Base-by-base conservation (phyloP, 2,797 vertebrate species). In the Urophycis tenuis region DNA sequence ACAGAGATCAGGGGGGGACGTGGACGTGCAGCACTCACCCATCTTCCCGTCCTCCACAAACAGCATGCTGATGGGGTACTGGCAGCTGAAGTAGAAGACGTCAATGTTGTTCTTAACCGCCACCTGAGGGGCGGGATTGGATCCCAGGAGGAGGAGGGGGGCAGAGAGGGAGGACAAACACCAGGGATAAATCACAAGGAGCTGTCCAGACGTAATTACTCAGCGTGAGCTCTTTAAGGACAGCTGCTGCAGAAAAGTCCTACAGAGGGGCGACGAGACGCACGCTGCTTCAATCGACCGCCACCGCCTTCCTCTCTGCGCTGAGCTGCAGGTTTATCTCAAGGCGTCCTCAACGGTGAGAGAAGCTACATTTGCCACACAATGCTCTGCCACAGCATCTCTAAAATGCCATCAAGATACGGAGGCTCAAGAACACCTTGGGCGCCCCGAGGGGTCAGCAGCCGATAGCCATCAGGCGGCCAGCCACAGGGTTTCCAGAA, bases 81-180 rank as follows among this genome's bases (percentile, higher is more conserved):
- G 92, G 84, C 95, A 95, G 92, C 98, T 98, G 94, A 99, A 99
- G 95, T 99, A 99, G 91, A 99, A 99, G 34, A 99, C 96, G 0
- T 99, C 96, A 0, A 98, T 96, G 92, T 98, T 99, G 93, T 98
- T 99, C 89, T 99, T 98, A 87, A 99, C 94, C 0, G 97, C 97
- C 72, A 99, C 97, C 97, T 98, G 91, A 45, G 76, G 85, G 29
- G 75, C 77, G 79, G 30, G 78, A 89, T 80, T 84, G 79, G 69
- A 83, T 75, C 70, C 60, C 36, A 71, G 80, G 74, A 77, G 72
- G 75, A 72, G 70, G 35, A 73, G 73, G 1, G 45, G 36, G 36
- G 36, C 12, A 74, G 22, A 74, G 53, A 25, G 74, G 69, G 76
- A 80, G 74, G 39, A 41, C 39, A 83, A 77, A 60, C 53, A 60